phyloP scores from a whole-genome alignment of 2,113 vertebrate species.

The Alexandromys fortis region DNA sequence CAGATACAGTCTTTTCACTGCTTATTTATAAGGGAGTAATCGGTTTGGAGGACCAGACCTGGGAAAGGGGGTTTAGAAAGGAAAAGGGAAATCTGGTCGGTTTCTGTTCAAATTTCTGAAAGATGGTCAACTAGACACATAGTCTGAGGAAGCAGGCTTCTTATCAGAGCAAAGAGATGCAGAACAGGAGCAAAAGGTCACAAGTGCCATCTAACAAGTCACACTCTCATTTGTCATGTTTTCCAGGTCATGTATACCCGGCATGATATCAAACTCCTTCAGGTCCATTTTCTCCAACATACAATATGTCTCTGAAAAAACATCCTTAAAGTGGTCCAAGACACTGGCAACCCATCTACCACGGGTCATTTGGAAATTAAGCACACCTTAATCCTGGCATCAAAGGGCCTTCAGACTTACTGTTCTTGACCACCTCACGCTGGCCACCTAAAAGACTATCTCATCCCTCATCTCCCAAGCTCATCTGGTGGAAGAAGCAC shows the following conservation, averaged over 20 bases:
- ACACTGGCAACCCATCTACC: conserved; percentile 84
- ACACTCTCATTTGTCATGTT: conserved; percentile 90
- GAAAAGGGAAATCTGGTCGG: conserved; percentile 50
- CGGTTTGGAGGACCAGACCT: conserved; percentile 77
- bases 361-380: conserved; percentile 87
- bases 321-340: conserved; percentile 85
- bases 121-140: conserved; percentile 78
- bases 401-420: conserved; percentile 85
- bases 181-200: conserved; percentile 87
- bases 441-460: conserved; percentile 92
- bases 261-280: conserved; percentile 91
- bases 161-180: conserved; percentile 85
- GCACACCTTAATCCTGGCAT: conserved; percentile 85
- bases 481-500: conserved; percentile 91
- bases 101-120: conserved; percentile 71
- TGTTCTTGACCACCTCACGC: conserved; percentile 89
- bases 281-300: conserved; percentile 94
- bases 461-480: conserved; percentile 93
- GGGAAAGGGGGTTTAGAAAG: conserved; percentile 78
- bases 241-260: conserved; percentile 89
- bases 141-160: conserved; percentile 58
- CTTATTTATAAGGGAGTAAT: conserved; percentile 88
- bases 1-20: conserved; percentile 89
- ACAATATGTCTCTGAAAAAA: conserved; percentile 93
- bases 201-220: conserved; percentile 89